Base-by-base conservation (phyloP, 2,888 invertebrate genomes). In the Bellardia pandia region DNA sequence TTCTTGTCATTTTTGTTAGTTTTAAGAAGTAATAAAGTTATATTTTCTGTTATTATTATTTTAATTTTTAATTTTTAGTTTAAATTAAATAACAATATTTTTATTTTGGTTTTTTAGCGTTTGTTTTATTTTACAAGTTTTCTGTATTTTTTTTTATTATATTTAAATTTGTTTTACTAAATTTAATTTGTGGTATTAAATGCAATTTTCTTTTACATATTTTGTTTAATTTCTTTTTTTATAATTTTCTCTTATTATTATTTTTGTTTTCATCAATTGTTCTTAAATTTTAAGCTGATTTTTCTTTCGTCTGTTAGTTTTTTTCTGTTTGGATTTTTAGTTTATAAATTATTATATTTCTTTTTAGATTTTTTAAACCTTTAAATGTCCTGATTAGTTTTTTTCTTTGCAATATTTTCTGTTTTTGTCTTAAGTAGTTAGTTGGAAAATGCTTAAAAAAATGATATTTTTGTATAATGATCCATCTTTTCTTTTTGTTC, bases 171-270 rank as follows among this genome's bases (percentile, higher is more conserved):
- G 62, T 86, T 85, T 82, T 76, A 78, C 85, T 87, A 87, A 81
- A 82, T 85, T 87, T 85, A 87, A 82, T 87, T 89, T 89, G 88
- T 89, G 88, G 85, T 89, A 88, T 90, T 92, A 92, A 92, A 92
- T 92, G 92, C 92, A 92, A 90, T 91, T 91, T 90, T 92, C 91
- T 89, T 91, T 91, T 91, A 79, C 69, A 79, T 75, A 69, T 72
- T 78, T 82, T 83, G 42, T 68, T 48, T 14, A n/a, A 69, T 30
- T 30, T 60, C 30, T 30, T 90, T 90, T 91, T 90, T 90, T 62
- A 74, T 77, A 45, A 77, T 37, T 80, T 75, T 79, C 1, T 33
- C 30, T 86, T 66, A 45, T 64, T 40, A 51, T 53, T 79, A 56
- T 76, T 13, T 62, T 51, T 0, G 9, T 30, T 58, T 16, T 69